Conservation (phyloP, 2,113 vertebrate genomes). For the Callorhinus ursinus region DNA sequence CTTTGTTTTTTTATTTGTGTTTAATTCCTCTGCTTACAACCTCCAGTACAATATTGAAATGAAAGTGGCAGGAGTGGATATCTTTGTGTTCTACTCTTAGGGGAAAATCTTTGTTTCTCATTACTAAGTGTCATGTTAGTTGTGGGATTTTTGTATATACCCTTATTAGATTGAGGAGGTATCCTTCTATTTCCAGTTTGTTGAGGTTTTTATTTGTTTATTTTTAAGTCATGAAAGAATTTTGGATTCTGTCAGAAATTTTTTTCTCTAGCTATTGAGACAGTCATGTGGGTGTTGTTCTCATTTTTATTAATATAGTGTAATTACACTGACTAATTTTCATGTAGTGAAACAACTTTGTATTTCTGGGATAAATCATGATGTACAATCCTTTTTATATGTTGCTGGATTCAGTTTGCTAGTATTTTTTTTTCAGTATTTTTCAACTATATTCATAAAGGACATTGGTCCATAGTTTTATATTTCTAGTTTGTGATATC, state of each 20-base stretch:
- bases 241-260: neutral
- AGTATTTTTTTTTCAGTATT: neutral
- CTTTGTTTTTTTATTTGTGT: neutral
- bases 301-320: neutral
- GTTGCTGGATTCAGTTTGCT: neutral
- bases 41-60: neutral
- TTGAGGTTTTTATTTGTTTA: neutral
- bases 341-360: neutral
- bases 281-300: neutral
- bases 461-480: neutral
- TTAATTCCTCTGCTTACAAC: neutral
- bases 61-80: neutral
- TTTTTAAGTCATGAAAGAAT: neutral
- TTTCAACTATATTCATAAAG: neutral
- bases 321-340: neutral
- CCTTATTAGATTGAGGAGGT: neutral
- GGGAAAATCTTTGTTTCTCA: neutral
- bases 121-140: neutral
- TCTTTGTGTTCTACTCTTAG: neutral
- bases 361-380: neutral
- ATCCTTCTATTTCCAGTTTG: neutral
- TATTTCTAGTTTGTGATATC: neutral
- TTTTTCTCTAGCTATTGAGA: neutral
- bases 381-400: neutral
- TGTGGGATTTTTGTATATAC: neutral